phyloP scores from a whole-genome alignment of 2,797 vertebrate genomes.

The Enteromius treurensis region DNA sequence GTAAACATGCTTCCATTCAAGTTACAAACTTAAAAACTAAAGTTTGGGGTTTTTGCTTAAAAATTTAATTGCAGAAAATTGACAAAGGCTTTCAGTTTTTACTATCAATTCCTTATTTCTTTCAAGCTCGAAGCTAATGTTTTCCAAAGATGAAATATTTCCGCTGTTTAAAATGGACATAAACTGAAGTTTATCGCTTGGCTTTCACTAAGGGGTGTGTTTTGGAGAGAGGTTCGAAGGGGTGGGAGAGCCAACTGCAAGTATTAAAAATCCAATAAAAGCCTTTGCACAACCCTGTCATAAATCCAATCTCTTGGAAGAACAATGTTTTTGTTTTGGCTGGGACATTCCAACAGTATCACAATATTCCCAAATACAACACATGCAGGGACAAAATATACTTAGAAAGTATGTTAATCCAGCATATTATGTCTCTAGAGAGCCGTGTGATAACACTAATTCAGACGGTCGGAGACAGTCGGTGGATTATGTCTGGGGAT shows the following conservation, averaged over 20 bases:
- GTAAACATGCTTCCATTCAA: not conserved
- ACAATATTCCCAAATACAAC: constrained; percentile 9
- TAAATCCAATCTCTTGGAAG: constrained; percentile 35
- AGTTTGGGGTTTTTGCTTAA: not conserved
- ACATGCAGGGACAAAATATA: constrained; percentile 27
- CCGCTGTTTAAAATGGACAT: constrained; percentile 18
- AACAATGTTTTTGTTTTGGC: constrained; percentile 39
- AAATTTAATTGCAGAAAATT: not conserved
- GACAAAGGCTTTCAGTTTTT: not conserved
- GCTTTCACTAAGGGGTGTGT: constrained; percentile 14
- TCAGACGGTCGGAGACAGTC: constrained; percentile 64
- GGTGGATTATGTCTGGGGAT: constrained; percentile 65
- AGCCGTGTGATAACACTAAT: constrained; percentile 40
- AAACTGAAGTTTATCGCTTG: constrained; percentile 33
- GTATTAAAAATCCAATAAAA: constrained; percentile 29
- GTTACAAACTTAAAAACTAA: not conserved
- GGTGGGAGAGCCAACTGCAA: constrained; percentile 3
- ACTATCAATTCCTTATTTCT: not conserved
- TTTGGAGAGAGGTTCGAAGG: constrained; percentile 26
- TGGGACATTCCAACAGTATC: constrained; percentile 26
- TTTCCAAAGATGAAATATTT: constrained; percentile 32
- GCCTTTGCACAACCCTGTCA: constrained; percentile 23
- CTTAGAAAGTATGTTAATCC: constrained; percentile 35
- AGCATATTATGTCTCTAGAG: constrained; percentile 65
- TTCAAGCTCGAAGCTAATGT: not conserved